Evolutionary conservation across 2,888 invertebrate species (phyloP), one percentile per base, ranked within the genome.

Genomic region (Lamellibrachia columna): DNA sequence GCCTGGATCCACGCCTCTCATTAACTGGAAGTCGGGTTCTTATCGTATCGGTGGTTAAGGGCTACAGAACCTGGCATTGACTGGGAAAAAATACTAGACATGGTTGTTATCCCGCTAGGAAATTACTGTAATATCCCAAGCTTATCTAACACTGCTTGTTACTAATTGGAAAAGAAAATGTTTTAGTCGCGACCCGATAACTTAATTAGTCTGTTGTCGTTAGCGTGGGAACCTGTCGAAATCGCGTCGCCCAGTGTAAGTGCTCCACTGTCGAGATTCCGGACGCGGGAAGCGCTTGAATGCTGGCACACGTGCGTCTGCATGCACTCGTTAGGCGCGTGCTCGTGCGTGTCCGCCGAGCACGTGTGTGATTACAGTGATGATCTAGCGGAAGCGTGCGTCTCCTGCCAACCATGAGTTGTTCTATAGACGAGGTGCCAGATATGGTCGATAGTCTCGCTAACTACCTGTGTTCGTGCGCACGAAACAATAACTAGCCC

Each of bases 221-320:
- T 75, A 75, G 75, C 75, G 75, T 75, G 75, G 75, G 75, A 75
- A 75, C 75, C 75, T 75, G 75, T 75, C 75, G 75, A 22, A 75
- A 40, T 40, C 40, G 40, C 40, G 40, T 40, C 40, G 40, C 40
- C 40, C 6, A 22, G 75, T 3, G 75, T 75, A 11, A 75, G 15
- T 75, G 75, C 22, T 22, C 4, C 75, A 1, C 75, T n/a, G 75
- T 15, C 75, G 75, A 75, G 22, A 75, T 75, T 6, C 15, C 22
- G 22, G 75, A 4, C 75, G 22, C 75, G 75, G 75, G 75, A 75
- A 75, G 75, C 22, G 22, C 75, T 1, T 75, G 75, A 75, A 75
- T 75, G 22, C 40, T 40, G 40, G 40, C 40, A 40, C 40, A 40
- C 75, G 75, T 75, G 75, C 75, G 75, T n/a, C 75, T 22, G 75